Evolutionary conservation across 1,140 invertebrate species (phyloP).

Genomic region (Orius insidiosus): DNA sequence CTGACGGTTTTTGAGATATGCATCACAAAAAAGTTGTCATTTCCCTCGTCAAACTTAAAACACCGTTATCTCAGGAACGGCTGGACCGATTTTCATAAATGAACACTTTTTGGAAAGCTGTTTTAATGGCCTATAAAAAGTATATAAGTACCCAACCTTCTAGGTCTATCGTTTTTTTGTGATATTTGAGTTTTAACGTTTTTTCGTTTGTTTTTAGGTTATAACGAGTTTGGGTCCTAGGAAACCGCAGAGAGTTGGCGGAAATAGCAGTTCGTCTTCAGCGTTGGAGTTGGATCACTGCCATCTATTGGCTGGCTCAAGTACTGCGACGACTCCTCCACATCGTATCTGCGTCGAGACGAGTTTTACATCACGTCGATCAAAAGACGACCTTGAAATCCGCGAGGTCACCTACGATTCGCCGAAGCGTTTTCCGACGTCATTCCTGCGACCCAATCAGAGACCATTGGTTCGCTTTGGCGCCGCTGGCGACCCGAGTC

Average conservation of each 20-base stretch:
- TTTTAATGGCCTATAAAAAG: no score
- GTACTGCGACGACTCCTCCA: conserved; percentile 29
- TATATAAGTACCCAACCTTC: no score
- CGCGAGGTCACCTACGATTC: conserved; percentile 16
- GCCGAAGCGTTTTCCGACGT: background rate
- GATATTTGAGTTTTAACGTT: background rate
- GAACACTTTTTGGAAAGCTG: no score
- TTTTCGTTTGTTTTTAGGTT: conserved; percentile 34
- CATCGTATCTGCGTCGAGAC: conserved; percentile 52
- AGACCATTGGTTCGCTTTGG: conserved; percentile 47
- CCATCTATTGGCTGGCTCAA: conserved; percentile 24
- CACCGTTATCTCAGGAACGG: no score
- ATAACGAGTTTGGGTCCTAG: conserved; percentile 52
- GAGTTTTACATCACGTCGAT: conserved; percentile 37
- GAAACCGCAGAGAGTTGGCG: conserved; percentile 41
- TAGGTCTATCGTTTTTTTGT: no score
- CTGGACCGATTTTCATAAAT: no score
- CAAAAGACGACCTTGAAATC: no score
- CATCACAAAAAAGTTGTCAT: no score
- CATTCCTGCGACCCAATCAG: conserved; percentile 28
- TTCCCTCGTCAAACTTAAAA: no score
- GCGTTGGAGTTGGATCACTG: conserved; percentile 21
- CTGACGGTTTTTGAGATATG: no score
- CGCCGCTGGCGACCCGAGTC: conserved; percentile 74
- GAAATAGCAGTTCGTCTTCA: conserved; percentile 19